phyloP scores from a whole-genome alignment of 2,113 vertebrate genomes.

The Poicephalus meyeri region DNA sequence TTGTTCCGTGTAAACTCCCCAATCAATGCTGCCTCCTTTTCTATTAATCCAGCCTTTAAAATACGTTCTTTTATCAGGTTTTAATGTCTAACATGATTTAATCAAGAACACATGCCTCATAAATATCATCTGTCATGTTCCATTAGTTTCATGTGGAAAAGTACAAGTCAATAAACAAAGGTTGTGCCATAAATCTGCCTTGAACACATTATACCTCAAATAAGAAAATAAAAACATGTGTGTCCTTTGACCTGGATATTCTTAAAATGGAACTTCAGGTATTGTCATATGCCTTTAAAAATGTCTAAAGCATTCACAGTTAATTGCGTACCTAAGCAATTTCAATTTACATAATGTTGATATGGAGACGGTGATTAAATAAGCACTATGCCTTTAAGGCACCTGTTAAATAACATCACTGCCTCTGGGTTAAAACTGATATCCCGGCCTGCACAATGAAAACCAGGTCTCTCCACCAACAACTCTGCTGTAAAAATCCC shows the following conservation, averaged over 20 bases:
- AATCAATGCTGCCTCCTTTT: conserved; percentile 71
- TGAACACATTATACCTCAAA: conserved; percentile 85
- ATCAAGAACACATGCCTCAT: conserved; percentile 83
- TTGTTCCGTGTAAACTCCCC: conserved; percentile 57
- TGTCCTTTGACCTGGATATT: conserved; percentile 81
- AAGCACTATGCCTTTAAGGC: conserved; percentile 64
- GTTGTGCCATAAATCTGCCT: conserved; percentile 85
- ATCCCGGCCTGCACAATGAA: conserved; percentile 18
- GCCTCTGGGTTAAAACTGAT: conserved; percentile 63
- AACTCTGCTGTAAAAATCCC: conserved; percentile 48
- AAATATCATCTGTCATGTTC: conserved; percentile 85
- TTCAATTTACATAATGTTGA: conserved; percentile 72
- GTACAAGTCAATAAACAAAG: conserved; percentile 86
- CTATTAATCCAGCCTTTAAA: conserved; percentile 77
- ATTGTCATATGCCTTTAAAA: conserved; percentile 74
- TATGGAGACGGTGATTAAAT: conserved; percentile 67
- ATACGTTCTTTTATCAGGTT: conserved; percentile 81
- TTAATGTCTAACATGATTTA: conserved; percentile 85
- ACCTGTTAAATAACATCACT: conserved; percentile 74
- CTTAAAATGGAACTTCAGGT: conserved; percentile 75
- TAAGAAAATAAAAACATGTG: conserved; percentile 86
- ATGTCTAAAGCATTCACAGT: conserved; percentile 72
- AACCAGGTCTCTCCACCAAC: conserved; percentile 35
- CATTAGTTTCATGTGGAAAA: conserved; percentile 83
- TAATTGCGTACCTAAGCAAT: conserved; percentile 73